Conservation (phyloP, 2,888 invertebrate species). For the Phengaris alcon region DNA sequence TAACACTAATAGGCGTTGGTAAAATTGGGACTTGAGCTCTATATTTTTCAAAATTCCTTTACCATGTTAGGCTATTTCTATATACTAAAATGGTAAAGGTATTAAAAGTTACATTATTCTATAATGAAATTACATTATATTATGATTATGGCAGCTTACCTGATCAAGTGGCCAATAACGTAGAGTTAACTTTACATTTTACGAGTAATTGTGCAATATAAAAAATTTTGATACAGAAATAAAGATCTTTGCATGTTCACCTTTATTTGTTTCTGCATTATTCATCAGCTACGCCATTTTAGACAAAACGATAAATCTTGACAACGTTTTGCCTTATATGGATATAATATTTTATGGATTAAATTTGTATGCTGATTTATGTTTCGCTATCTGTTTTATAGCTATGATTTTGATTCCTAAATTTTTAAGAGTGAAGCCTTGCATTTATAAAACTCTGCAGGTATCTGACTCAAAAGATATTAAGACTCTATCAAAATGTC, state of each 20-base stretch:
- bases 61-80: too few species aligned
- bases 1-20: too few species aligned
- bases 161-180: too few species aligned
- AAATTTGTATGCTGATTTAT: constrained; percentile 4
- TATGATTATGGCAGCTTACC: too few species aligned
- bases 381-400: background rate
- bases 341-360: background rate
- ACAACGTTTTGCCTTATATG: background rate
- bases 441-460: background rate
- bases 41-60: too few species aligned
- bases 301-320: constrained; percentile 7
- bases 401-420: background rate
- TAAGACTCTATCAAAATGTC: too few species aligned
- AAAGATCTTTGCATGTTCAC: background rate
- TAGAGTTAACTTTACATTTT: background rate
- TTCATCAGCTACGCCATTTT: background rate
- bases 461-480: background rate
- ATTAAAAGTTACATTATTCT: too few species aligned
- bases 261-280: background rate
- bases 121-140: too few species aligned
- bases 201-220: background rate
- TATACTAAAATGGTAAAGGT: too few species aligned
- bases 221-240: background rate
- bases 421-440: background rate
- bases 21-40: too few species aligned